phyloP scores from a whole-genome alignment of 2,113 vertebrate genomes.

The Lasiurus borealis region DNA sequence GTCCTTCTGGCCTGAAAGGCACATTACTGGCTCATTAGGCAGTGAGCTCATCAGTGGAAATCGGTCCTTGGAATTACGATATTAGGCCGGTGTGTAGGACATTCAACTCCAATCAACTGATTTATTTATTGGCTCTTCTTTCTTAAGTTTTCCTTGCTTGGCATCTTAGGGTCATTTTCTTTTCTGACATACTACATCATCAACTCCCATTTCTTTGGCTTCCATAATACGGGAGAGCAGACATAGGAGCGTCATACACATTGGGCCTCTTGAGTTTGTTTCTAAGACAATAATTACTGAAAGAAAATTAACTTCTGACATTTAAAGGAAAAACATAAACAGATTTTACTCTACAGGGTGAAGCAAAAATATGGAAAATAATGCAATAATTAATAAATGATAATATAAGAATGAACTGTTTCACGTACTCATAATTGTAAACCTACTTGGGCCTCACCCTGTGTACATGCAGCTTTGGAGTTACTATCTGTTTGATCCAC shows the following conservation, averaged over 20 bases:
- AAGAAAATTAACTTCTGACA: background rate
- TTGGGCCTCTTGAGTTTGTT: background rate
- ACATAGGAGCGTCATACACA: background rate
- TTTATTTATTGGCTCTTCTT: background rate
- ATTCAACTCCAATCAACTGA: background rate
- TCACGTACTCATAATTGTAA: background rate
- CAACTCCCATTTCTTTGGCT: background rate
- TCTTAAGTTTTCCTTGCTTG: background rate
- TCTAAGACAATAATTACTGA: background rate
- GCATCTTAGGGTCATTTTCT: background rate
- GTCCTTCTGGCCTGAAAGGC: slow-evolving; percentile 35
- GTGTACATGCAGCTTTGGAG: background rate
- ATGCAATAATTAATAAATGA: background rate
- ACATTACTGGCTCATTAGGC: background rate
- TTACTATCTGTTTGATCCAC: background rate
- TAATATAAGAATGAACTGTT: background rate
- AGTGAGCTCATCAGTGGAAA: background rate
- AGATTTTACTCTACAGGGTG: background rate
- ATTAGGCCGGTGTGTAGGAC: background rate
- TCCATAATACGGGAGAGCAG: background rate
- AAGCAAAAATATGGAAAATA: background rate
- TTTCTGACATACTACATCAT: background rate
- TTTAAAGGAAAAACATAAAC: background rate
- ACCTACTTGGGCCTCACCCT: background rate
- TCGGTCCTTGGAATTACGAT: background rate